Conservation (phyloP, 2,888 invertebrate species). For the Mamestra brassicae region DNA sequence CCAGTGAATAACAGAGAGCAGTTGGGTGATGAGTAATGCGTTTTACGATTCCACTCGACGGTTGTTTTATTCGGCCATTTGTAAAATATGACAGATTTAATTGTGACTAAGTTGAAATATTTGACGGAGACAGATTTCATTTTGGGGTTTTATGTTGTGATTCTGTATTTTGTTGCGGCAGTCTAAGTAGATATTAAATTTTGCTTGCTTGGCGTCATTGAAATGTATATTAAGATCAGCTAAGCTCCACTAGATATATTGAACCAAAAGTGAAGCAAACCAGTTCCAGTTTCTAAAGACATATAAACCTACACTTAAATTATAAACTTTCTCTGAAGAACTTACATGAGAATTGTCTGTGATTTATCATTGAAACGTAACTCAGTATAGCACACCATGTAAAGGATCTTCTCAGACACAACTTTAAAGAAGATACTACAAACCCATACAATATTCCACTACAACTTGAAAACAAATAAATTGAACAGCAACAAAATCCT, state of each 20-base stretch:
- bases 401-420: background rate
- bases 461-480: constrained; percentile 24
- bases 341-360: background rate
- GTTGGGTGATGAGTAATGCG: constrained; percentile 68
- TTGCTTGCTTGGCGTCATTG: constrained; percentile 25
- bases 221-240: background rate
- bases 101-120: constrained; percentile 54
- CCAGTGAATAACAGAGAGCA: constrained; percentile 72
- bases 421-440: background rate
- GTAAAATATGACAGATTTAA: constrained; percentile 64
- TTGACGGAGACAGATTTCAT: constrained; percentile 57
- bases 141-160: constrained; percentile 49
- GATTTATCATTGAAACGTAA: background rate
- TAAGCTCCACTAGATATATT: background rate
- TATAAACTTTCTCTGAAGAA: background rate
- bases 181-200: constrained; percentile 9
- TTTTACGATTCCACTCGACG: constrained; percentile 66
- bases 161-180: constrained; percentile 29
- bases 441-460: background rate
- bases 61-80: constrained; percentile 64
- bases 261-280: background rate
- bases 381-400: background rate
- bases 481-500: constrained; percentile 17
- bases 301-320: background rate
- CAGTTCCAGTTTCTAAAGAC: constrained; percentile 13